Percentiles rank a stretch among this genome's conserved stretches.
Conservation (phyloP, 2,888 invertebrate species). For the Branchipolynoe longqiensis region DNA sequence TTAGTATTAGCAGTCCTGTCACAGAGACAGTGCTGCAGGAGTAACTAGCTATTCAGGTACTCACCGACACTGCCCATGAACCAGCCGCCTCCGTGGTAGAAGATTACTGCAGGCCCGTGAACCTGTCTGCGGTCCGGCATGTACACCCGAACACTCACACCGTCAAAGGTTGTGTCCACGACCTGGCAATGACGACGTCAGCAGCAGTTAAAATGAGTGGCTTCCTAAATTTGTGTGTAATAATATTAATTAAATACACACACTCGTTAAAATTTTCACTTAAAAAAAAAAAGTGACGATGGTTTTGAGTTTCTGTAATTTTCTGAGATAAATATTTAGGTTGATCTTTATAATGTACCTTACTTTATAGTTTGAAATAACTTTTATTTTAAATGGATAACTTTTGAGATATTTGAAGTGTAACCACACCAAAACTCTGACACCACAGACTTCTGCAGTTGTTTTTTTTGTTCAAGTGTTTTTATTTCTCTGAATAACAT, state of each 20-base stretch:
- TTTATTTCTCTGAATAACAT: no score
- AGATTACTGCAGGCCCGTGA: conserved; percentile 73
- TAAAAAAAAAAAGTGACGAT: no score
- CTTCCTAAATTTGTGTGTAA: background rate
- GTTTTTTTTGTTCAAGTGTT: no score
- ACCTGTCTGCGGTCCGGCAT: conserved; percentile 66
- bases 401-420: no score
- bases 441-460: no score
- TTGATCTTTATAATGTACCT: no score
- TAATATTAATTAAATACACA: background rate
- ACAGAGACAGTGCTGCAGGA: background rate
- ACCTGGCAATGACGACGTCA: conserved; percentile 42
- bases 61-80: conserved; percentile 61
- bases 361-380: no score
- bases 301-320: no score
- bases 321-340: no score
- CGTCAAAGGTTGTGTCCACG: conserved; percentile 59
- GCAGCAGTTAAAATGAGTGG: background rate
- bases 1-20: no score
- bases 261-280: background rate
- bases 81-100: conserved; percentile 75
- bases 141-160: conserved; percentile 69
- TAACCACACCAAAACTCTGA: no score
- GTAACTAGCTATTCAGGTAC: background rate
- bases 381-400: no score